phyloP scores from a whole-genome alignment of 2,888 invertebrate species.

The Neoitamus cyanurus region DNA sequence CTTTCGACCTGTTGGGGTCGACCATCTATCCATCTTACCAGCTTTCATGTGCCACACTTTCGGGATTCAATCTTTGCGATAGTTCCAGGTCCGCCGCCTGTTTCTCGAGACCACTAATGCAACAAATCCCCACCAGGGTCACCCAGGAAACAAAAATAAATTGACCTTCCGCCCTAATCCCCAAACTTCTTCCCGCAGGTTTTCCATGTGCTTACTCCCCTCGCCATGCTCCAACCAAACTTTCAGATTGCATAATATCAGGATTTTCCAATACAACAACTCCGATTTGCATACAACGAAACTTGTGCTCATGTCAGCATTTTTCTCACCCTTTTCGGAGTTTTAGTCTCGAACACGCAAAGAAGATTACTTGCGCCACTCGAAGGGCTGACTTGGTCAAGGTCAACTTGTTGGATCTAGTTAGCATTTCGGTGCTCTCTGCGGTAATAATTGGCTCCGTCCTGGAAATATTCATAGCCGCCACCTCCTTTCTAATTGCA shows the following conservation, averaged over 20 bases:
- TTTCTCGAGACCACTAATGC: not conserved
- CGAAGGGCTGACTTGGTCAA: not conserved
- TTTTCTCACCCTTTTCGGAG: not conserved
- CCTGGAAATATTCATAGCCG: not conserved
- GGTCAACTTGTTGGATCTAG: constrained; percentile 32
- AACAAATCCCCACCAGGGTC: constrained; percentile 30
- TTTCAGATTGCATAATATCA: not conserved
- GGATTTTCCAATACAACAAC: not conserved
- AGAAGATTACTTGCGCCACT: not conserved
- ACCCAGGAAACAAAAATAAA: constrained; percentile 24
- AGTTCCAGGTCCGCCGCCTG: not conserved
- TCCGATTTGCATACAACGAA: constrained; percentile 16
- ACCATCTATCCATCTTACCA: constrained; percentile 33
- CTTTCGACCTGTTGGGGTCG: constrained; percentile 15
- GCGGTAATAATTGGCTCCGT: not conserved
- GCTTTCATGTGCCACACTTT: constrained; percentile 39
- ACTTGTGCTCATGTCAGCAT: not conserved
- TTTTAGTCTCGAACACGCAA: not conserved
- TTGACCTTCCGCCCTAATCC: constrained; percentile 25
- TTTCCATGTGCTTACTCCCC: not conserved
- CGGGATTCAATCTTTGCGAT: constrained; percentile 7
- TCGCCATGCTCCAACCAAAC: not conserved
- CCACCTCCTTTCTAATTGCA: not conserved
- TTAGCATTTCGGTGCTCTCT: not conserved
- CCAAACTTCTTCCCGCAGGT: not conserved